Percentiles rank a stretch among this genome's conserved stretches.
phyloP scores from a whole-genome alignment of 2,113 vertebrate genomes.

The Mystacornis crossleyi region DNA sequence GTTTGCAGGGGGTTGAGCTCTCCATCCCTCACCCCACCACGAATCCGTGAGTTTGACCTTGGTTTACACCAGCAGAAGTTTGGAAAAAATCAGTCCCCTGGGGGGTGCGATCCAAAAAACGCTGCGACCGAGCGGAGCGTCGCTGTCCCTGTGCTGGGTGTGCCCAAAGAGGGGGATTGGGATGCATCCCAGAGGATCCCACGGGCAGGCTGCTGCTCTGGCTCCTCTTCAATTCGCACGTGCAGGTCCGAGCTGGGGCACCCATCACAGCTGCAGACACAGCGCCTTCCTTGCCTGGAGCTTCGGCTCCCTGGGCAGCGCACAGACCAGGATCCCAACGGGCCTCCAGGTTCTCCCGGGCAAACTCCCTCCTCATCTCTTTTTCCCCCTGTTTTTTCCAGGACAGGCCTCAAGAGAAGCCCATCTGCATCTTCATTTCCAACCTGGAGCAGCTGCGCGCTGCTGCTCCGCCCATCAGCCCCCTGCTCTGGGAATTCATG shows the following conservation, averaged over 20 bases:
- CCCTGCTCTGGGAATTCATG: constrained; percentile 90
- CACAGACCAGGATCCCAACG: neutral
- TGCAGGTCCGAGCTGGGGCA: neutral
- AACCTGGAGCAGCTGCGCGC: constrained; percentile 84
- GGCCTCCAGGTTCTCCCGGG: rapidly evolving
- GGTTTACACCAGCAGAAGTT: neutral
- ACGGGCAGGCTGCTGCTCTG: neutral
- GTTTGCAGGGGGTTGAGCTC: neutral
- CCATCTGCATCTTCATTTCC: constrained; percentile 89
- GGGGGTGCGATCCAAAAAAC: neutral
- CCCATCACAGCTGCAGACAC: neutral
- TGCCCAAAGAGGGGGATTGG: neutral
- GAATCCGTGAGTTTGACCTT: neutral
- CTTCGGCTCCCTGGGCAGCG: neutral
- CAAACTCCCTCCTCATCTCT: neutral
- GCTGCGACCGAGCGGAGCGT: neutral
- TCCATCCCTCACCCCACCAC: rapidly evolving
- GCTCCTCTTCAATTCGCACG: neutral
- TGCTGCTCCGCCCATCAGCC: constrained; percentile 85
- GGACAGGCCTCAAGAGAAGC: constrained; percentile 90
- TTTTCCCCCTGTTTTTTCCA: neutral
- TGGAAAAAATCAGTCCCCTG: neutral
- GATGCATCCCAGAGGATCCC: neutral
- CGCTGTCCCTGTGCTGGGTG: rapidly evolving
- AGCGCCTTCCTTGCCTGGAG: neutral